phyloP scores from a whole-genome alignment of 64 coral and sea anemone species.

The Actinia tenebrosa region DNA sequence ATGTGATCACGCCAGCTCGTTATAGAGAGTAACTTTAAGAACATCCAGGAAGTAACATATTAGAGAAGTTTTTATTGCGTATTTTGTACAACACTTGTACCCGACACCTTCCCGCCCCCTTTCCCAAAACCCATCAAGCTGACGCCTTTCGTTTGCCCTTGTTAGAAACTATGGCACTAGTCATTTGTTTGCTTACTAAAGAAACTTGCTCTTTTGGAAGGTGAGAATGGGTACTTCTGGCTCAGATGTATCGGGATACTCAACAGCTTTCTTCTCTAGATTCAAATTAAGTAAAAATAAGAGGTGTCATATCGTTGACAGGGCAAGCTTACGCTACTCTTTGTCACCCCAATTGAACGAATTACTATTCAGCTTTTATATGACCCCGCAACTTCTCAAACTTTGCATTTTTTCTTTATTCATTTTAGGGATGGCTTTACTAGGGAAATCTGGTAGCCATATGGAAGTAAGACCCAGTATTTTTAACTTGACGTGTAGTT shows the following conservation, averaged over 20 bases:
- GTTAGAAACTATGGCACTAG: background rate
- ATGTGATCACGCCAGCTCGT: slow-evolving; percentile 5
- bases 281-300: background rate
- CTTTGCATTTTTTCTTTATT: background rate
- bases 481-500: background rate
- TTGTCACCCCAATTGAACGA: background rate
- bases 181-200: background rate
- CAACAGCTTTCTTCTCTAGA: background rate
- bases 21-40: slow-evolving; percentile 9
- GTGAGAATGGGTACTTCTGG: background rate
- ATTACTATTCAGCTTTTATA: background rate
- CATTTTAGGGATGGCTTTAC: background rate
- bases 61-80: slow-evolving; percentile 18
- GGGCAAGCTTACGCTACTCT: background rate
- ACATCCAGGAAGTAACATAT: slow-evolving; percentile 27
- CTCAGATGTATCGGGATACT: background rate
- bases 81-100: slow-evolving; percentile 10
- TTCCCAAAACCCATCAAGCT: background rate
- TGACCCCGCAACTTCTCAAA: background rate
- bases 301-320: slow-evolving; percentile 1
- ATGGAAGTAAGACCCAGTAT: background rate
- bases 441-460: background rate
- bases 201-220: background rate
- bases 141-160: slow-evolving; percentile 3
- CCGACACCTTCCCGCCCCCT: slow-evolving; percentile 1